Evolutionary conservation across 2,888 invertebrate species (phyloP).

Genomic region (Exephanes ischioxanthus): DNA sequence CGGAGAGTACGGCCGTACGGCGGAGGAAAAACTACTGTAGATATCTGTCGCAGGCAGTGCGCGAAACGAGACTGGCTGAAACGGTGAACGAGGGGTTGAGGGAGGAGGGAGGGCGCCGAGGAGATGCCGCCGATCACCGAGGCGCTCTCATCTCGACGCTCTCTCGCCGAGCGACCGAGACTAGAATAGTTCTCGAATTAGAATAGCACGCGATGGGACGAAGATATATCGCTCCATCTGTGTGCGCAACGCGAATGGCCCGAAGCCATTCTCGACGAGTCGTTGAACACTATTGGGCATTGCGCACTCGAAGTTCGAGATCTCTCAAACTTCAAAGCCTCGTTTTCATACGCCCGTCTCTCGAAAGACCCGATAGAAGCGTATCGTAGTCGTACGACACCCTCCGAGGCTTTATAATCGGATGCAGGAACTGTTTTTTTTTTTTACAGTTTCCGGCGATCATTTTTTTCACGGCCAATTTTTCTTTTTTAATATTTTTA

Average conservation of each 20-base stretch:
- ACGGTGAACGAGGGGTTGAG: constrained; percentile 65
- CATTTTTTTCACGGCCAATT: neutral
- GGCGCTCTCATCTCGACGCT: constrained; percentile 25
- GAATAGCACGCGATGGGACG: constrained; percentile 70
- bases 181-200: constrained; percentile 77
- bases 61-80: constrained; percentile 76
- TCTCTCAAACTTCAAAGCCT: too few species aligned
- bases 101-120: constrained; percentile 49
- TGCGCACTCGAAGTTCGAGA: too few species aligned
- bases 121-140: constrained; percentile 58
- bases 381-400: too few species aligned
- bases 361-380: too few species aligned
- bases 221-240: constrained; percentile 33
- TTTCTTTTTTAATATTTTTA: too few species aligned
- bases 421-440: too few species aligned
- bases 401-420: too few species aligned
- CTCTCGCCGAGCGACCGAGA: constrained; percentile 63
- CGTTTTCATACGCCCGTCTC: too few species aligned
- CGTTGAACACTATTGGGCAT: neutral
- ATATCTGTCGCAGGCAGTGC: constrained; percentile 79
- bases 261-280: constrained; percentile 19
- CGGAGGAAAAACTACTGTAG: constrained; percentile 63
- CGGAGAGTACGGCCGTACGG: neutral
- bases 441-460: neutral
- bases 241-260: constrained; percentile 29